phyloP scores from a whole-genome alignment of 2,113 vertebrate genomes.

The Gymnocephalus cernua region DNA sequence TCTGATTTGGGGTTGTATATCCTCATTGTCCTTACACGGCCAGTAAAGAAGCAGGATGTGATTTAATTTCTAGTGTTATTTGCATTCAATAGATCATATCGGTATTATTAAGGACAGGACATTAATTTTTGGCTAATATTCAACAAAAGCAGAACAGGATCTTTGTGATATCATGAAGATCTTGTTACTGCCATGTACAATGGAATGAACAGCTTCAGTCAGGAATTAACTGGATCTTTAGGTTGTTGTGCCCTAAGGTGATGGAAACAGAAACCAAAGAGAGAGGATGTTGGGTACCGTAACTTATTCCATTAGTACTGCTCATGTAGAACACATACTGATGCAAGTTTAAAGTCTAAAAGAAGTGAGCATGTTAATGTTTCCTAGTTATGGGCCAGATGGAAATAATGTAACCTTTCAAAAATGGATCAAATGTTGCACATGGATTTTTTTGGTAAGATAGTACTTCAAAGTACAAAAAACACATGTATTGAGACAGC shows the following conservation, averaged over 20 bases:
- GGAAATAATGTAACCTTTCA: too few species aligned
- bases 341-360: background rate
- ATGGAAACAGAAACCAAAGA: constrained; percentile 22
- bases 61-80: background rate
- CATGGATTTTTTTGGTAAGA: too few species aligned
- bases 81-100: background rate
- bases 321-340: background rate
- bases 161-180: constrained; percentile 39
- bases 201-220: too few species aligned
- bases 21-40: background rate
- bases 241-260: background rate
- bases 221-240: too few species aligned
- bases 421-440: too few species aligned
- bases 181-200: background rate
- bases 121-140: constrained; percentile 12
- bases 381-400: background rate
- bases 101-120: background rate
- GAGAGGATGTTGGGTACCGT: background rate
- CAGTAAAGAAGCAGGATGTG: background rate
- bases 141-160: constrained; percentile 13
- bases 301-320: background rate
- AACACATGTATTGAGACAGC: background rate
- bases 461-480: background rate
- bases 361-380: too few species aligned
- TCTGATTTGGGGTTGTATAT: too few species aligned